A percentile compares a stretch with the other conserved stretches of the same genome.
Conservation (phyloP, 2,113 vertebrate genomes). For the Mellivora capensis region DNA sequence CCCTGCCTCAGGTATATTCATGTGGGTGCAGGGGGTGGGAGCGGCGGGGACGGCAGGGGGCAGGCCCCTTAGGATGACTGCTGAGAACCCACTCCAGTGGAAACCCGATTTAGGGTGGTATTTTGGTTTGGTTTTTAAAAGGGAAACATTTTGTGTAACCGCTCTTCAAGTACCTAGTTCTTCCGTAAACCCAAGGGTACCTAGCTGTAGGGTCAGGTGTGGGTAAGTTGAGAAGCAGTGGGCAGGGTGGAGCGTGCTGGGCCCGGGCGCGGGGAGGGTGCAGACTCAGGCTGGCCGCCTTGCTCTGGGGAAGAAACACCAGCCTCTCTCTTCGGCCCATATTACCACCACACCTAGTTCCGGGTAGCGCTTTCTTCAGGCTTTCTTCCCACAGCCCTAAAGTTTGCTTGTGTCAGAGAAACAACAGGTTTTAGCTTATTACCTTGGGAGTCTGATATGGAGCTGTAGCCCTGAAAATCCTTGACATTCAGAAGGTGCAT, state of each 20-base stretch:
- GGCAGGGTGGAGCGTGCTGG: not conserved
- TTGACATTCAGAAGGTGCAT: not conserved
- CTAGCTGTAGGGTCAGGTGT: not conserved
- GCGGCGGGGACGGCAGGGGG: accelerated
- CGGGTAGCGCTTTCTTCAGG: not conserved
- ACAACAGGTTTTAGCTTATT: not conserved
- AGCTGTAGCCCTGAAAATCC: not conserved
- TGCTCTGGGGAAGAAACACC: not conserved
- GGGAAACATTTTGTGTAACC: not conserved
- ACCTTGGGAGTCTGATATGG: not conserved
- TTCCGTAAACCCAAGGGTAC: not conserved
- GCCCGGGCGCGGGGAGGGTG: not conserved
- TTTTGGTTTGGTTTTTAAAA: not conserved
- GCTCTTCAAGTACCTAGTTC: not conserved
- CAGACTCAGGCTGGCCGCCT: accelerated
- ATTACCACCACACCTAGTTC: not conserved
- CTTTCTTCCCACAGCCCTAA: not conserved
- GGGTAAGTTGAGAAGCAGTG: not conserved
- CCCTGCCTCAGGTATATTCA: accelerated
- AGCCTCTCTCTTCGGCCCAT: not conserved
- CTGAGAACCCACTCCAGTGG: not conserved
- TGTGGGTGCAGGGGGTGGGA: not conserved
- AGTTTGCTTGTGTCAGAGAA: not conserved
- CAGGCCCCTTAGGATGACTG: not conserved
- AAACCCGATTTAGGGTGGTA: not conserved